Conservation (phyloP, 2,113 vertebrate species). For the Herpailurus yagouaroundi region DNA sequence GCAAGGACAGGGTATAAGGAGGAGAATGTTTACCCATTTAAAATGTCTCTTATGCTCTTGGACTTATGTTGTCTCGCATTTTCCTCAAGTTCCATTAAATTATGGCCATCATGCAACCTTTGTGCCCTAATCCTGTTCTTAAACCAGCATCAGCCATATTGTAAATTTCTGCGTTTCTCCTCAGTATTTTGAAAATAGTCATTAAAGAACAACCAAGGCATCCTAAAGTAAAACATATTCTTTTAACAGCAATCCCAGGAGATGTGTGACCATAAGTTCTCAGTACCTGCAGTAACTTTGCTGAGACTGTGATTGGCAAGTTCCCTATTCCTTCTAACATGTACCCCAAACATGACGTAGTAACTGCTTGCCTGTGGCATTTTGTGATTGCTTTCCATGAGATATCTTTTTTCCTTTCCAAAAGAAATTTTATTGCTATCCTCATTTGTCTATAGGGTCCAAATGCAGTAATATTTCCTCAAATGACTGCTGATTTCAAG, state of each 20-base stretch:
- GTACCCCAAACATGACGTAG: conserved; percentile 73
- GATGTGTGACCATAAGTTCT: conserved; percentile 68
- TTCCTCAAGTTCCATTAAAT: background rate
- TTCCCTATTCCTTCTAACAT: conserved; percentile 80
- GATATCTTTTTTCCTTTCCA: conserved; percentile 74
- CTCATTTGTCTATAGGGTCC: conserved; percentile 34
- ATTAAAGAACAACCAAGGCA: conserved; percentile 74
- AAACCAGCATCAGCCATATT: background rate
- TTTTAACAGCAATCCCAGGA: conserved; percentile 75
- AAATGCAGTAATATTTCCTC: background rate
- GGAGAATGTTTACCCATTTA: background rate
- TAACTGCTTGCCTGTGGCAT: conserved; percentile 74
- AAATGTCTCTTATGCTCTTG: background rate
- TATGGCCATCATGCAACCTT: background rate
- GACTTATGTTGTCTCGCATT: background rate
- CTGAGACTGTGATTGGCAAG: conserved; percentile 76
- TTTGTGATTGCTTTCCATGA: conserved; percentile 75
- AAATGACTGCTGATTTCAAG: conserved; percentile 45
- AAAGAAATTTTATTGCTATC: conserved; percentile 76
- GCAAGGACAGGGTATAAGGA: background rate
- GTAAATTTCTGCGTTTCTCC: background rate
- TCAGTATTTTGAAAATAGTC: conserved; percentile 44
- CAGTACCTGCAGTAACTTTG: conserved; percentile 65
- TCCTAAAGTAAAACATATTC: conserved; percentile 65
- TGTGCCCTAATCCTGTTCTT: background rate